These are phyloP conservation scores for Zootoca vivipara DNA, from an alignment of 2,113 vertebrate species.

Conservation along the genomic window DNA sequence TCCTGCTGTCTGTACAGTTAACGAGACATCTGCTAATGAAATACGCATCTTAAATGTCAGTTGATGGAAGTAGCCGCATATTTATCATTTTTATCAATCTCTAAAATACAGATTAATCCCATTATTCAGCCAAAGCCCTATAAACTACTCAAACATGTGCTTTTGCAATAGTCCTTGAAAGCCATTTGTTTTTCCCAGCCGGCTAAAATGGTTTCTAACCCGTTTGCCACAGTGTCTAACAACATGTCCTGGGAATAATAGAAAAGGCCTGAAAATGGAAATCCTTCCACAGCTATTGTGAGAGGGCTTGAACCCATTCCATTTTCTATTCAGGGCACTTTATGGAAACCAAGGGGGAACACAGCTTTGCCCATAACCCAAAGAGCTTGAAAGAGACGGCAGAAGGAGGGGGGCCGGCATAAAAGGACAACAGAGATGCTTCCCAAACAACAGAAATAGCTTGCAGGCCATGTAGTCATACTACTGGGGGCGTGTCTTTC, in stretches of 20 bases:
- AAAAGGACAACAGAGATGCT: no score
- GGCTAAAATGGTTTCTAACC: neutral
- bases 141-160: neutral
- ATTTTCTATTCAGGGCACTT: neutral
- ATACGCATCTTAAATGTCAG: slow-evolving; percentile 22
- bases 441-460: no score
- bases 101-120: slow-evolving; percentile 27
- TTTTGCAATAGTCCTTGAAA: slow-evolving; percentile 9
- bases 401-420: no score
- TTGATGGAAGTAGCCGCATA: slow-evolving; percentile 30
- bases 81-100: slow-evolving; percentile 13
- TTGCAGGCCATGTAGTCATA: no score
- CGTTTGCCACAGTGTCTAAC: neutral
- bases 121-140: neutral
- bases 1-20: slow-evolving; percentile 17
- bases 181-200: neutral
- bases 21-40: slow-evolving; percentile 34
- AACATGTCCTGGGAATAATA: neutral
- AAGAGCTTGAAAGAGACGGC: neutral
- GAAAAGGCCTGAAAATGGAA: neutral
- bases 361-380: neutral
- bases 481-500: no score
- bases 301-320: neutral
- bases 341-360: neutral
- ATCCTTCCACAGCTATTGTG: neutral